phyloP scores from a whole-genome alignment of 2,113 vertebrate species.

The Laticauda colubrina region DNA sequence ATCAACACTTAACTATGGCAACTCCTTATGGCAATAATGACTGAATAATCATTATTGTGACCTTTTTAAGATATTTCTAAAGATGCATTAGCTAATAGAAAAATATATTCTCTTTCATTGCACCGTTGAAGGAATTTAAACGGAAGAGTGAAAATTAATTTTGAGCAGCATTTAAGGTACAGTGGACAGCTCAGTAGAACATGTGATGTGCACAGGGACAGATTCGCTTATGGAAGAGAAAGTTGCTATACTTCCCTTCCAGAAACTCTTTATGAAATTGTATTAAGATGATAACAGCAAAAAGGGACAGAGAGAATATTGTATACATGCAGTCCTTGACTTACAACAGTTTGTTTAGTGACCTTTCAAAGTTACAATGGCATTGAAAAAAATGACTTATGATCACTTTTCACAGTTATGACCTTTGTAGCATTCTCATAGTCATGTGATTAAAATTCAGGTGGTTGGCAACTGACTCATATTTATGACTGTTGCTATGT shows the following conservation, averaged over 20 bases:
- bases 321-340: not conserved
- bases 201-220: not conserved
- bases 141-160: not conserved
- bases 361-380: too few species aligned
- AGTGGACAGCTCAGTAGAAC: not conserved
- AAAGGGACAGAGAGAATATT: not conserved
- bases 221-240: not conserved
- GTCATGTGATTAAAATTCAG: too few species aligned
- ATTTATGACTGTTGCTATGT: too few species aligned
- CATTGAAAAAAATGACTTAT: too few species aligned
- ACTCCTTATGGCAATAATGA: not conserved
- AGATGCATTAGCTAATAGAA: not conserved
- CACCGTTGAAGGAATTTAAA: not conserved
- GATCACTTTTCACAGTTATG: too few species aligned
- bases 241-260: not conserved
- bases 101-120: not conserved
- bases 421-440: too few species aligned
- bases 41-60: not conserved
- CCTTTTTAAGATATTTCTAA: not conserved
- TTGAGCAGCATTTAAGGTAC: not conserved
- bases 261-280: not conserved
- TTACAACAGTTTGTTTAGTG: too few species aligned
- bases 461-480: too few species aligned
- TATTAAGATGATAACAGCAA: not conserved
- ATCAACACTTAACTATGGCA: not conserved